A percentile compares a stretch with the other conserved stretches of the same genome.
Evolutionary conservation across 2,113 vertebrate species (phyloP).

Genomic region (Gavia stellata): DNA sequence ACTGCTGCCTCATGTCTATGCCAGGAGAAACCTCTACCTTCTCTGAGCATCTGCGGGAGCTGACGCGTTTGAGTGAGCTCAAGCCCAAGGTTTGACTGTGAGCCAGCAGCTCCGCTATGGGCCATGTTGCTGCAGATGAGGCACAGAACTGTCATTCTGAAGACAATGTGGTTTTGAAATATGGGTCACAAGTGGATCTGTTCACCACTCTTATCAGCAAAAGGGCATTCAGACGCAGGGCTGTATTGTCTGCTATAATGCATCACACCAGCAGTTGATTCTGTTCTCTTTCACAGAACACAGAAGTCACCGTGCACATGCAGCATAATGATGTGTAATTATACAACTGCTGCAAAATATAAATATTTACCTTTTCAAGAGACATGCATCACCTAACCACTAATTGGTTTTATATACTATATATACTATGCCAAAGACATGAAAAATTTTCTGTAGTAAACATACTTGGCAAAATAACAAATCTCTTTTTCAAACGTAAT

Average conservation of each 20-base stretch:
- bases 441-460: background rate
- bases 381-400: background rate
- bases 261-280: background rate
- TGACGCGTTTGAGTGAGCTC: background rate
- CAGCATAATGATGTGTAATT: background rate
- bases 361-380: background rate
- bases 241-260: background rate
- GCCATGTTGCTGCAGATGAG: background rate
- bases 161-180: constrained; percentile 40
- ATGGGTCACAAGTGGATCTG: constrained; percentile 42
- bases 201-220: background rate
- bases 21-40: background rate
- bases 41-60: background rate
- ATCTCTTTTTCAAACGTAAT: background rate
- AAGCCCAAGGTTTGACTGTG: background rate
- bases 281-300: background rate
- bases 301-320: background rate
- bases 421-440: background rate
- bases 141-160: background rate
- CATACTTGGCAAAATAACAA: background rate
- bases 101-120: background rate
- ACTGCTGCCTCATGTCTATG: background rate
- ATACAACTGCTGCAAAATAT: background rate
- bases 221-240: background rate
- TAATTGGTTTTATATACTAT: no score